A percentile compares a stretch with the other conserved stretches of the same genome.
Conservation (phyloP, 2,888 invertebrate species). For the Cosmorhoe ocellata region DNA sequence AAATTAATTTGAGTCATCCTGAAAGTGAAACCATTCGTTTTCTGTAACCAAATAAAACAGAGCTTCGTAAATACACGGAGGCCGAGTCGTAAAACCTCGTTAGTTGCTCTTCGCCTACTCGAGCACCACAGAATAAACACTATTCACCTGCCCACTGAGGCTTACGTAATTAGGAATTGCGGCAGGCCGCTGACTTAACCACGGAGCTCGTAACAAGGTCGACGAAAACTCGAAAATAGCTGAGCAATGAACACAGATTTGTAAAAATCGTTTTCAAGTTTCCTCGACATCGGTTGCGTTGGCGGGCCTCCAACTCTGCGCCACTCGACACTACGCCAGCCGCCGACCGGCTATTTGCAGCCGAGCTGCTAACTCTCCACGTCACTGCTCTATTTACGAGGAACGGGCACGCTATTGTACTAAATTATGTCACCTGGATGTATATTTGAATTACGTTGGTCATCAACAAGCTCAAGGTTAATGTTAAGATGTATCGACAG, state of each 20-base stretch:
- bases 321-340: conserved; percentile 70
- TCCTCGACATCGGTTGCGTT: conserved; percentile 56
- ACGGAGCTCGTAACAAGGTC: conserved; percentile 70
- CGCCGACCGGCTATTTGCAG: conserved; percentile 73
- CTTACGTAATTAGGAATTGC: conserved; percentile 63
- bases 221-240: conserved; percentile 71
- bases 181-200: conserved; percentile 66
- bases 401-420: conserved; percentile 64
- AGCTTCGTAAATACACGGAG: conserved; percentile 17
- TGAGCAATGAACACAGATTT: conserved; percentile 69
- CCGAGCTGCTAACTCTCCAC: conserved; percentile 65
- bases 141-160: conserved; percentile 15
- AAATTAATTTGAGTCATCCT: background rate
- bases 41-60: background rate
- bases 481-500: conserved; percentile 33
- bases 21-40: conserved; percentile 5
- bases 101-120: conserved; percentile 24
- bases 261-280: conserved; percentile 77
- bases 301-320: conserved; percentile 67
- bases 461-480: conserved; percentile 55
- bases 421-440: conserved; percentile 72
- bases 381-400: conserved; percentile 79
- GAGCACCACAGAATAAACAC: conserved; percentile 7
- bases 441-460: conserved; percentile 47
- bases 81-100: conserved; percentile 17